These are phyloP conservation scores for human (Homo sapiens) DNA, from an alignment of 2,113 vertebrate genomes.

Conservation along the genomic window DNA sequence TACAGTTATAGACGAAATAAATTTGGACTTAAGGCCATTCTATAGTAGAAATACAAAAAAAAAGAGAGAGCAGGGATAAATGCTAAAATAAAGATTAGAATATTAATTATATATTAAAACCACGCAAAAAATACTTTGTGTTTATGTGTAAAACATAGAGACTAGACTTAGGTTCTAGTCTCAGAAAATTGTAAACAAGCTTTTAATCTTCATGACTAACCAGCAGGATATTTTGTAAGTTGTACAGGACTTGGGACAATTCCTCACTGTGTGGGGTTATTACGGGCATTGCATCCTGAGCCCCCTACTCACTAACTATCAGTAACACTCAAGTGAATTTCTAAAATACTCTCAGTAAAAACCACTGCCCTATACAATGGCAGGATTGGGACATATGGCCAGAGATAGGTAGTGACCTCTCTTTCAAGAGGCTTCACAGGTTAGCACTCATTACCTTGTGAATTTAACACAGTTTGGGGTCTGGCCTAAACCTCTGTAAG, in stretches of 20 bases:
- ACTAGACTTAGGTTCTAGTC: background rate
- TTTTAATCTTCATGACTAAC: background rate
- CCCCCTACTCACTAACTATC: background rate
- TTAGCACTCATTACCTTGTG: background rate
- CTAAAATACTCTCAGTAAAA: background rate
- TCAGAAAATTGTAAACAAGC: background rate
- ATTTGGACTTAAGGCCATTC: background rate
- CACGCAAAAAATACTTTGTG: background rate
- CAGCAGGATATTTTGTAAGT: background rate
- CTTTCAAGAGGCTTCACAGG: background rate
- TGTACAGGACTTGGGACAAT: background rate
- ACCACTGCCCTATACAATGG: background rate
- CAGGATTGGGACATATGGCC: background rate
- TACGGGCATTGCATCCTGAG: background rate
- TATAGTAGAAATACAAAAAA: background rate
- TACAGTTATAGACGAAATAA: background rate
- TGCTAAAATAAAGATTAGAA: background rate
- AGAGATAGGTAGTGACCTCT: background rate
- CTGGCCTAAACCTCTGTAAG: background rate
- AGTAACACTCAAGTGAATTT: background rate
- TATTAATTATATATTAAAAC: background rate
- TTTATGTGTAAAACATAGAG: background rate
- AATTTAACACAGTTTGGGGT: background rate
- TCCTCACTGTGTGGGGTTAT: background rate
- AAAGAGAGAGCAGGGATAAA: background rate